Conservation (phyloP, 2,797 vertebrate genomes). For the Tamandua tetradactyla region DNA sequence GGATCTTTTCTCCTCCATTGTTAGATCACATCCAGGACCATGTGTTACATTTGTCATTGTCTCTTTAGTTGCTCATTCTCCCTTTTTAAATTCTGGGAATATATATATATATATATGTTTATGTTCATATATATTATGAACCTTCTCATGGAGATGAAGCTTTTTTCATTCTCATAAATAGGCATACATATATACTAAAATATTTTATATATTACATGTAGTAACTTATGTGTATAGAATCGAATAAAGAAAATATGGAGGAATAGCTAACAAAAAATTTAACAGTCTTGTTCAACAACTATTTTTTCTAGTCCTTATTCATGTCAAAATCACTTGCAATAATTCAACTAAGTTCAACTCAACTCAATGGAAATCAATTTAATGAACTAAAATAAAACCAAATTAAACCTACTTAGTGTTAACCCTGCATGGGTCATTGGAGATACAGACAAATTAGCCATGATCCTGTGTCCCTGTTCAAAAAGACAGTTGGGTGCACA, state of each 20-base stretch:
- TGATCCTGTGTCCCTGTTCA: not conserved
- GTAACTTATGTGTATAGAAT: rapidly evolving
- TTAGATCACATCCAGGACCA: too few species aligned
- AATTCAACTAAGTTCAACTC: not conserved
- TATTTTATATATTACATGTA: too few species aligned
- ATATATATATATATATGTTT: too few species aligned
- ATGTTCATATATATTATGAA: too few species aligned
- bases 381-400: not conserved
- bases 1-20: too few species aligned
- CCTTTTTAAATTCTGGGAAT: too few species aligned
- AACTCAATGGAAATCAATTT: not conserved
- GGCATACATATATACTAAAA: not conserved
- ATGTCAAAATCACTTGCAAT: not conserved
- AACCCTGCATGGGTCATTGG: not conserved
- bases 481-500: not conserved
- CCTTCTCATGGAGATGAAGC: too few species aligned
- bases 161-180: not conserved
- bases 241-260: not conserved
- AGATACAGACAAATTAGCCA: not conserved
- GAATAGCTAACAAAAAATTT: rapidly evolving
- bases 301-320: not conserved
- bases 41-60: too few species aligned
- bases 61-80: too few species aligned
- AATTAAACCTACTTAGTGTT: not conserved
- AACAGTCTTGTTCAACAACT: not conserved